These are phyloP conservation scores for Telmatherina bonti DNA, from an alignment of 2,797 vertebrate genomes.

Conservation along the genomic window DNA sequence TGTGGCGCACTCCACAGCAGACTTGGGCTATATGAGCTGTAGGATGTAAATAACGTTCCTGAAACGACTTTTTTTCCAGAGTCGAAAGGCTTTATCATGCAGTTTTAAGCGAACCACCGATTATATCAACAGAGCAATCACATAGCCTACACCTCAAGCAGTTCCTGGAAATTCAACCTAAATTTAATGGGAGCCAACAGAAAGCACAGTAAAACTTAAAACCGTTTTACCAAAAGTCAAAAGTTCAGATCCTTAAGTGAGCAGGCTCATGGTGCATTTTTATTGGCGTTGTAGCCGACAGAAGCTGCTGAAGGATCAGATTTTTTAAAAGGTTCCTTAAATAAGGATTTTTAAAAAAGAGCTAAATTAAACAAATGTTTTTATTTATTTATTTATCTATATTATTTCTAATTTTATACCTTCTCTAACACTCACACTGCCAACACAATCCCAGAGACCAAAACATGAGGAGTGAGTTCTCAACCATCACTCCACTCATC, in stretches of 20 bases:
- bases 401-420: too few relatives aligned
- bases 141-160: background rate
- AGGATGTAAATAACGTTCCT: conserved; percentile 3
- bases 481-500: background rate
- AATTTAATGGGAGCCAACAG: background rate
- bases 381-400: too few relatives aligned
- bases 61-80: background rate
- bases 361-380: background rate
- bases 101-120: background rate
- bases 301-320: background rate
- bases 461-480: background rate
- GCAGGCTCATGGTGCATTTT: background rate
- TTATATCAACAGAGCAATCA: background rate
- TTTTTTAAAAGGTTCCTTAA: background rate
- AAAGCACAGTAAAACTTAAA: background rate
- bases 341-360: background rate
- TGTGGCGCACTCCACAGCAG: conserved; percentile 15
- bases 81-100: background rate
- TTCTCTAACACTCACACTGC: background rate
- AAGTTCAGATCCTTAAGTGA: background rate
- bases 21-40: background rate
- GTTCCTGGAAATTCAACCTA: background rate
- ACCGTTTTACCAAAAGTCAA: background rate
- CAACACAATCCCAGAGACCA: background rate
- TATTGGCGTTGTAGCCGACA: background rate